These are phyloP conservation scores for Drosophila lacicola DNA, from an alignment of 2,888 invertebrate genomes.

Conservation along the genomic window DNA sequence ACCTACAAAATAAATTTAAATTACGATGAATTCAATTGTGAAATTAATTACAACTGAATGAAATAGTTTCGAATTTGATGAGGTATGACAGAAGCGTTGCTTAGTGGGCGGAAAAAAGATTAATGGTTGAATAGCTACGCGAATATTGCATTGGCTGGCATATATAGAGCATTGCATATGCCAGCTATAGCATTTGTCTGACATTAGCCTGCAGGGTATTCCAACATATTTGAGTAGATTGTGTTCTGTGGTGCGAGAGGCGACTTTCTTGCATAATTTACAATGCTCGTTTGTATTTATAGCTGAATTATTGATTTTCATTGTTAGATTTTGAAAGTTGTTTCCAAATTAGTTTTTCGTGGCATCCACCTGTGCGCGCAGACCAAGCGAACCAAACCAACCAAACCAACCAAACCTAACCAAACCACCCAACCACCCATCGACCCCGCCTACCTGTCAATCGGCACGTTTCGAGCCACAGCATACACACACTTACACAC, in stretches of 20 bases:
- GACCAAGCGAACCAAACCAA: background rate
- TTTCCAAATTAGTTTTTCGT: constrained; percentile 49
- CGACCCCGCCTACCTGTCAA: constrained; percentile 10
- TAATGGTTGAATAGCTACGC: too few relatives aligned
- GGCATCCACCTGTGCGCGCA: constrained; percentile 25
- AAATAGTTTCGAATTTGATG: too few relatives aligned
- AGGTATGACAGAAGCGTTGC: too few relatives aligned
- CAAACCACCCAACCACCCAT: too few relatives aligned
- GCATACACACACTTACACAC: background rate
- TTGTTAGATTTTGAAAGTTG: constrained; percentile 56
- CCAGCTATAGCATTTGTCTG: background rate
- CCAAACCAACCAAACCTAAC: background rate
- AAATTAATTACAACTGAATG: too few relatives aligned
- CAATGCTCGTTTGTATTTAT: constrained; percentile 56
- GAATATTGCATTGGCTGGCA: too few relatives aligned
- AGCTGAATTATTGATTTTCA: constrained; percentile 69
- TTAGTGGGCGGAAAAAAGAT: too few relatives aligned
- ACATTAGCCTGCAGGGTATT: background rate
- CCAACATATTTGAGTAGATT: too few relatives aligned
- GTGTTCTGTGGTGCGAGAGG: constrained; percentile 22
- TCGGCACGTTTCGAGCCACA: background rate
- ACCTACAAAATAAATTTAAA: too few relatives aligned
- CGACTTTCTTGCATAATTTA: constrained; percentile 55
- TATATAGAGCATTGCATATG: too few relatives aligned
- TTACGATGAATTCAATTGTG: too few relatives aligned